Percentiles rank a stretch among this genome's conserved stretches.
Conservation (phyloP, 1,140 invertebrate genomes). For the Hylaeus volcanicus region DNA sequence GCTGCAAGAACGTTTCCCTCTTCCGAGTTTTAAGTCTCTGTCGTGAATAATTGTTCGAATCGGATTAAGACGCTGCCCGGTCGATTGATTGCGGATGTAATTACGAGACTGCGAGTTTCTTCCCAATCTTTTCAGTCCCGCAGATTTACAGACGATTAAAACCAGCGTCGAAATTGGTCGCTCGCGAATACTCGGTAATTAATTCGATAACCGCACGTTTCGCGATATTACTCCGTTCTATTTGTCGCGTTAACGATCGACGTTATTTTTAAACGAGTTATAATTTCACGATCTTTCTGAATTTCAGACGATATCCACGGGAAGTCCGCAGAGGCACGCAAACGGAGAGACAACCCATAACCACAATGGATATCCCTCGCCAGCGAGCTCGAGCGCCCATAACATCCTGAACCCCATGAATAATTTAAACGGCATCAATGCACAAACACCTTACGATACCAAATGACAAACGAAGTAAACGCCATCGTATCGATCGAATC, state of each 20-base stretch:
- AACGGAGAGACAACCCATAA: slow-evolving; percentile 76
- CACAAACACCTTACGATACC: slow-evolving; percentile 75
- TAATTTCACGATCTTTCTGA: slow-evolving; percentile 52
- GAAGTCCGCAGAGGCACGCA: slow-evolving; percentile 70
- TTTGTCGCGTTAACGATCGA: not conserved
- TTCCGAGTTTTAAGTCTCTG: slow-evolving; percentile 50
- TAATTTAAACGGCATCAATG: slow-evolving; percentile 79
- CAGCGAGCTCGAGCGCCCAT: slow-evolving; percentile 74
- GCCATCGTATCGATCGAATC: slow-evolving; percentile 52
- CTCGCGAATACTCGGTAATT: not conserved
- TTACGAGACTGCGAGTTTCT: slow-evolving; percentile 1
- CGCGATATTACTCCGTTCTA: no score
- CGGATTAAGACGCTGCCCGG: slow-evolving; percentile 49
- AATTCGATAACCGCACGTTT: no score
- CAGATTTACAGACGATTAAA: not conserved
- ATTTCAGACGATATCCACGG: slow-evolving; percentile 70
- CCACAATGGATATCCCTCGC: slow-evolving; percentile 78
- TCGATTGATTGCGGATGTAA: slow-evolving; percentile 55
- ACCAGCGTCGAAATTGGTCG: not conserved
- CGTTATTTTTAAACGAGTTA: not conserved
- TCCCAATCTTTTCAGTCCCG: not conserved
- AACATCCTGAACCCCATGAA: slow-evolving; percentile 77
- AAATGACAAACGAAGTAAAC: slow-evolving; percentile 80
- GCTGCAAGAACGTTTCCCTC: slow-evolving; percentile 3
- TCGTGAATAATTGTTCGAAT: slow-evolving; percentile 63